Evolutionary conservation across 2,113 vertebrate genomes (phyloP).

Genomic region (Pyrgilauda ruficollis): DNA sequence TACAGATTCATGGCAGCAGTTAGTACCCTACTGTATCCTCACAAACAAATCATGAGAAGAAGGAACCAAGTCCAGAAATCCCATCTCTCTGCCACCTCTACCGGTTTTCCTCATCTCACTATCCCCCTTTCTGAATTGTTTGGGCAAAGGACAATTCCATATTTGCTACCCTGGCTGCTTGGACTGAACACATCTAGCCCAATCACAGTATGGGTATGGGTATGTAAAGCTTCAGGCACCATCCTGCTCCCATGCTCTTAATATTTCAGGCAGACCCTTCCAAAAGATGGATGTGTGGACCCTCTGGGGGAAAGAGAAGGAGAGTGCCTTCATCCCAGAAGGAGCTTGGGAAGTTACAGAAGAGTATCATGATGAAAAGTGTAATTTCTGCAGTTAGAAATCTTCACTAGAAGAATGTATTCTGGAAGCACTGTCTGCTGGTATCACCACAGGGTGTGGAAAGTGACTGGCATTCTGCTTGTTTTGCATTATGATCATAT

Average conservation of each 20-base stretch:
- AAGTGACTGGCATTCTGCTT: neutral
- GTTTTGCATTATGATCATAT: neutral
- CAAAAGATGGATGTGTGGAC: neutral
- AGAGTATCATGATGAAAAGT: neutral
- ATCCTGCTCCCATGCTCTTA: neutral
- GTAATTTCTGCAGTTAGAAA: neutral
- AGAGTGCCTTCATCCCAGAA: neutral
- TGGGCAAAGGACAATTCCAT: neutral
- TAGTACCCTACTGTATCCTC: neutral
- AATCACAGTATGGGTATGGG: neutral
- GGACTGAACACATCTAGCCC: neutral
- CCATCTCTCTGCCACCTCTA: neutral
- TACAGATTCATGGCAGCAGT: neutral
- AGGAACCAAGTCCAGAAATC: neutral
- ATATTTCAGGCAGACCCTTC: neutral
- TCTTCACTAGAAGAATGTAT: neutral
- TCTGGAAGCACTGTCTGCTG: neutral
- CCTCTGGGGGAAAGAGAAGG: neutral
- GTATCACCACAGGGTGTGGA: neutral
- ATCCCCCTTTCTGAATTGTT: neutral
- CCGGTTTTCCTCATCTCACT: neutral
- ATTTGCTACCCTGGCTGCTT: neutral
- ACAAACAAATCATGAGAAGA: neutral
- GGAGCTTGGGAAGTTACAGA: neutral
- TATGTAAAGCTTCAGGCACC: neutral